A percentile compares a stretch with the other conserved stretches of the same genome.
phyloP scores from a whole-genome alignment of 2,888 invertebrate genomes.

The Gymnosoma rotundatum region DNA sequence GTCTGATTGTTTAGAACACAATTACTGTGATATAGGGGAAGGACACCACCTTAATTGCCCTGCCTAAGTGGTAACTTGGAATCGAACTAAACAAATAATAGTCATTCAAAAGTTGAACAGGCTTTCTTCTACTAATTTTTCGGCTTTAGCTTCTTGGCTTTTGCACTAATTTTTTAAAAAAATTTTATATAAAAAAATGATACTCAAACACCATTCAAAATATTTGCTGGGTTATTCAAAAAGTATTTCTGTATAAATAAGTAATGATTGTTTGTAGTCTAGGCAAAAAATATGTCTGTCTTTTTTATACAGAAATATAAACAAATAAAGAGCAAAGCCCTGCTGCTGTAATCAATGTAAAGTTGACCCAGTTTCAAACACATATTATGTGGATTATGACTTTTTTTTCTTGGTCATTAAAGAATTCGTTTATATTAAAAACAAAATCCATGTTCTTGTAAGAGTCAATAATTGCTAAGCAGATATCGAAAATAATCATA shows the following conservation, averaged over 20 bases:
- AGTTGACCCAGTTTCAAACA: constrained; percentile 66
- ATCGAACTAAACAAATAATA: no score
- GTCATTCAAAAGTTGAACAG: no score
- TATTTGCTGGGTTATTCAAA: constrained; percentile 37
- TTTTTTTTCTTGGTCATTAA: constrained; percentile 34
- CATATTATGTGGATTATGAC: constrained; percentile 53
- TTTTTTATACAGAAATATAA: constrained; percentile 21
- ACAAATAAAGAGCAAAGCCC: constrained; percentile 63
- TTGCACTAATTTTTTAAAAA: no score
- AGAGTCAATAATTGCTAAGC: constrained; percentile 14
- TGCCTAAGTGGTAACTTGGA: no score
- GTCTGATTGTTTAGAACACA: no score
- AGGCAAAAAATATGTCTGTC: constrained; percentile 49
- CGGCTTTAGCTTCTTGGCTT: no score
- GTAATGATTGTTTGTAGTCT: constrained; percentile 39
- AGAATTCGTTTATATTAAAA: constrained; percentile 31
- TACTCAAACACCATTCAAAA: background rate
- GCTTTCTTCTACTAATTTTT: no score
- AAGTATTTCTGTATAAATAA: constrained; percentile 27
- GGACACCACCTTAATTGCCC: no score
- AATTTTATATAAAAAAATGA: background rate
- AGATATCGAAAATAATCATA: background rate
- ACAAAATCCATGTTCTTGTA: background rate
- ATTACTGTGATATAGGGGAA: no score
- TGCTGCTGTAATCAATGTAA: constrained; percentile 67